Evolutionary conservation across 1,140 invertebrate species (phyloP).

Genomic region (Hypsibius dujardini): DNA sequence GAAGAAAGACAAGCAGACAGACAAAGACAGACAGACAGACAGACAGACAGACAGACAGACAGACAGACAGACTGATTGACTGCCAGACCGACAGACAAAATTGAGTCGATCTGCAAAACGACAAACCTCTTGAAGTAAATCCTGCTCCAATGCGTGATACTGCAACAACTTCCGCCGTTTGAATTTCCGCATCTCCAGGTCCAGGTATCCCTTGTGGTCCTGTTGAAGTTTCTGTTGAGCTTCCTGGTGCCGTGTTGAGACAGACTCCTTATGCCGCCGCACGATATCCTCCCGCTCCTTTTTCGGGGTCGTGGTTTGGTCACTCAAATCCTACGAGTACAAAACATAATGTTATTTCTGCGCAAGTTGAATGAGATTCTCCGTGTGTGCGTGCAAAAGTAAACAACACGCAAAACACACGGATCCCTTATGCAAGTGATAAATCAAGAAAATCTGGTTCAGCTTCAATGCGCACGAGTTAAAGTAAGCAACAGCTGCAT

Average conservation of each 20-base stretch:
- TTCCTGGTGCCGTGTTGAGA: conserved; percentile 53
- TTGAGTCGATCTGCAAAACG: neutral
- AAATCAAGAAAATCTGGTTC: too few species aligned
- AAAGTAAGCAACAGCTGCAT: conserved; percentile 16
- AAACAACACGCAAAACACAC: conserved; percentile 14
- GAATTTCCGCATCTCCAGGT: conserved; percentile 79
- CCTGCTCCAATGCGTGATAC: conserved; percentile 72
- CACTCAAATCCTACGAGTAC: conserved; percentile 52
- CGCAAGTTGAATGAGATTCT: conserved; percentile 11
- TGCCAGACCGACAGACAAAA: too few species aligned
- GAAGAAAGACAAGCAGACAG: neutral
- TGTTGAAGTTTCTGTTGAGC: conserved; percentile 66
- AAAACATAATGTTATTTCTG: conserved; percentile 20
- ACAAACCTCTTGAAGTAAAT: conserved; percentile 62
- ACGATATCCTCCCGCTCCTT: conserved; percentile 71
- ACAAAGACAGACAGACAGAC: too few species aligned
- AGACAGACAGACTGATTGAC: too few species aligned
- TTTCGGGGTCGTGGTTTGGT: conserved; percentile 76
- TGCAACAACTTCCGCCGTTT: conserved; percentile 67
- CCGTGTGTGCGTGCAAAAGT: neutral
- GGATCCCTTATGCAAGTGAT: too few species aligned
- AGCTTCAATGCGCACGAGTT: too few species aligned
- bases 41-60: too few species aligned
- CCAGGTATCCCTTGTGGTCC: conserved; percentile 72
- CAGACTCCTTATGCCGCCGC: conserved; percentile 27